phyloP scores from a whole-genome alignment of 2,888 invertebrate genomes.

The Drosophila affinis region DNA sequence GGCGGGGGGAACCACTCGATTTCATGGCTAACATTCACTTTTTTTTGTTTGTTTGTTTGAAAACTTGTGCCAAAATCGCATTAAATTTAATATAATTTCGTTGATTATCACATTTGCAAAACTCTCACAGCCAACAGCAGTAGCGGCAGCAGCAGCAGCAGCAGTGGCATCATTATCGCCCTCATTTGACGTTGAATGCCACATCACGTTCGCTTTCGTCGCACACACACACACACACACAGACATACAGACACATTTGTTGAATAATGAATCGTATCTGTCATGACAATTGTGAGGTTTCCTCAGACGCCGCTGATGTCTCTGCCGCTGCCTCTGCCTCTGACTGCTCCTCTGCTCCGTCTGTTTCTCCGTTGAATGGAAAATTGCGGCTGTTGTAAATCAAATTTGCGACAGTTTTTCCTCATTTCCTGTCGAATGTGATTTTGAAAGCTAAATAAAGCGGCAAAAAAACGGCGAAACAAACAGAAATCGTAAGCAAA shows the following conservation, averaged over 20 bases:
- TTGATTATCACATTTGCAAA: conserved; percentile 60
- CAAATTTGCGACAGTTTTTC: conserved; percentile 65
- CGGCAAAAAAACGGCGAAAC: conserved; percentile 6
- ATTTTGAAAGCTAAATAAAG: conserved; percentile 4
- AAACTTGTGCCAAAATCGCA: conserved; percentile 35
- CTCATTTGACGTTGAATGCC: conserved; percentile 49
- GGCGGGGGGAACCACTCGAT: not conserved
- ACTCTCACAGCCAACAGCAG: conserved; percentile 17
- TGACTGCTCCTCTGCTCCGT: not conserved
- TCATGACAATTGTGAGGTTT: conserved; percentile 66
- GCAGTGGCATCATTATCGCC: conserved; percentile 31
- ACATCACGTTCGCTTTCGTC: conserved; percentile 56
- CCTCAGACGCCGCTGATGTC: conserved; percentile 2
- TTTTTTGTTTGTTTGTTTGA: conserved; percentile 29
- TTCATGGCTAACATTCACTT: conserved; percentile 42
- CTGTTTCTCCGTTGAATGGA: not conserved
- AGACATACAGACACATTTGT: conserved; percentile 22
- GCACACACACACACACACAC: not conserved
- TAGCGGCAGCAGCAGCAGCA: too few species aligned
- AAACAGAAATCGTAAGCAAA: conserved; percentile 45
- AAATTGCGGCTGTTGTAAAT: conserved; percentile 47
- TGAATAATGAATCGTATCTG: conserved; percentile 51
- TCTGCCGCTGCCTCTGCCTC: conserved; percentile 10
- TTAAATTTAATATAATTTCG: conserved; percentile 60
- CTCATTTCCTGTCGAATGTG: conserved; percentile 33